Conservation (phyloP, 2,888 invertebrate genomes). For the Eustalomyia histrio region DNA sequence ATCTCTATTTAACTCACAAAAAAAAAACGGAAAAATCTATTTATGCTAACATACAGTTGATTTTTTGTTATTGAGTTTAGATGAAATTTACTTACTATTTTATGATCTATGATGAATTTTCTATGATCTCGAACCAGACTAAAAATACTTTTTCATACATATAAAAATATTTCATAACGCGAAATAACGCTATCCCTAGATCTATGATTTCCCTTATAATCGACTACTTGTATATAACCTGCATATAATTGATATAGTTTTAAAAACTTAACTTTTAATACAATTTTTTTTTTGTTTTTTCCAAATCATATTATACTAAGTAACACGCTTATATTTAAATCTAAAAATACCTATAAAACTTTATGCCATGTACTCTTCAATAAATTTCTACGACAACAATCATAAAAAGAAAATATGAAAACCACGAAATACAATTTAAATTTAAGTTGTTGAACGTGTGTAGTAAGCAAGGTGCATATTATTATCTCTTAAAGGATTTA, state of each 20-base stretch:
- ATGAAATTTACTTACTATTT: too few relatives aligned
- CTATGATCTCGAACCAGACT: too few relatives aligned
- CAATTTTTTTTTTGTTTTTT: not conserved
- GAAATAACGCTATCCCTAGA: too few relatives aligned
- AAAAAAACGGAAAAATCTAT: too few relatives aligned
- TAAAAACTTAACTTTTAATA: not conserved
- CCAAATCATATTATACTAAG: not conserved
- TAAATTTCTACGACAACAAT: slow-evolving; percentile 42
- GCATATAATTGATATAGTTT: not conserved
- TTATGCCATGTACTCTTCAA: slow-evolving; percentile 2
- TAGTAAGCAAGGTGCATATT: slow-evolving; percentile 75
- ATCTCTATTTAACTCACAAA: too few relatives aligned
- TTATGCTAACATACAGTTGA: too few relatives aligned
- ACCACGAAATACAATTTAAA: slow-evolving; percentile 66
- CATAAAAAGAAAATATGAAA: slow-evolving; percentile 46
- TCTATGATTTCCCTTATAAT: too few relatives aligned
- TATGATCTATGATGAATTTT: too few relatives aligned
- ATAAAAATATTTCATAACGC: too few relatives aligned
- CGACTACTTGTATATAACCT: too few relatives aligned
- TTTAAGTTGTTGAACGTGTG: slow-evolving; percentile 67
- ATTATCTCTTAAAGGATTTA: slow-evolving; percentile 76
- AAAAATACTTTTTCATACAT: too few relatives aligned
- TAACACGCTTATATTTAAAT: not conserved
- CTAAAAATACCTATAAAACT: not conserved
- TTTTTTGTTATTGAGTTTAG: too few relatives aligned